Evolutionary conservation across 2,113 vertebrate genomes (phyloP).

Genomic region (Uria lomvia): DNA sequence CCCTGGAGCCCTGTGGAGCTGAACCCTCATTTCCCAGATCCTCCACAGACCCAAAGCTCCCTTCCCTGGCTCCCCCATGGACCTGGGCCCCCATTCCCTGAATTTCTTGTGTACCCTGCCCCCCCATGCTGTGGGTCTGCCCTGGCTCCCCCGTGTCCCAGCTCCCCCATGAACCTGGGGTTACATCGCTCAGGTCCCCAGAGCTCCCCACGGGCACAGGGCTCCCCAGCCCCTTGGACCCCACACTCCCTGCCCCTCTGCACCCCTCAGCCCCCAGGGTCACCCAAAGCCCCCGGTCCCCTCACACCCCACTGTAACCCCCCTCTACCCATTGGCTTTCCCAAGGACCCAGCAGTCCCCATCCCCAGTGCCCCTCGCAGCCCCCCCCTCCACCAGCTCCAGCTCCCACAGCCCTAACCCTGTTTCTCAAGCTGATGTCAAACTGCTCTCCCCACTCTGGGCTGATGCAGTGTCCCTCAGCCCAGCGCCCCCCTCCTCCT

Average conservation of each 20-base stretch:
- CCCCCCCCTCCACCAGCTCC: neutral
- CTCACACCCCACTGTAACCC: neutral
- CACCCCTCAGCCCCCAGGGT: neutral
- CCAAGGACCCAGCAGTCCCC: neutral
- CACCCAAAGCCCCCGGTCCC: neutral
- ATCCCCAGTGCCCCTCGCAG: neutral
- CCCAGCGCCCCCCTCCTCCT: fast-evolving
- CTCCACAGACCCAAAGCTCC: neutral
- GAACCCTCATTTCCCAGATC: neutral
- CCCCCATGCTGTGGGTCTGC: neutral
- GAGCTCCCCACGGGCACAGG: neutral
- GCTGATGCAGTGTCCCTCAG: neutral
- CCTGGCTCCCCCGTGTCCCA: neutral
- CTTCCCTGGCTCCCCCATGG: neutral
- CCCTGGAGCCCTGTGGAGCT: neutral
- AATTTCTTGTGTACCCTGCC: neutral
- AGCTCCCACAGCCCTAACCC: neutral
- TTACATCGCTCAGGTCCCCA: neutral
- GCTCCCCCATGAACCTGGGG: neutral
- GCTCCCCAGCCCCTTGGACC: neutral
- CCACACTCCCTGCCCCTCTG: neutral
- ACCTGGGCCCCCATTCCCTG: neutral
- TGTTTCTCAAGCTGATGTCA: neutral
- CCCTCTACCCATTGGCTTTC: neutral
- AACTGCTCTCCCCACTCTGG: neutral